phyloP scores from a whole-genome alignment of 23 tunicate species.

The Styela plicata region DNA sequence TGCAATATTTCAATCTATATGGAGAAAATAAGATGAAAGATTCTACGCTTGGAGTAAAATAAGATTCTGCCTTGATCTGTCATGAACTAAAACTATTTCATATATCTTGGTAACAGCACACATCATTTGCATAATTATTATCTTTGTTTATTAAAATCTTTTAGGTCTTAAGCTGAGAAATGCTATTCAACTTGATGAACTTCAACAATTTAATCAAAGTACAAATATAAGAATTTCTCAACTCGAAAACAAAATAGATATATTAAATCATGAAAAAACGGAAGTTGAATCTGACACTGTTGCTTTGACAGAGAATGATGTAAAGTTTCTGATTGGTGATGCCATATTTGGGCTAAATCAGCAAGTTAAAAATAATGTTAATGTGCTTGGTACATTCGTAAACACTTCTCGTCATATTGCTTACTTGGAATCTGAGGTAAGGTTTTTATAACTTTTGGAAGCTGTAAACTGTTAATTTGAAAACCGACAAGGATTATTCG shows the following conservation, averaged over 20 bases:
- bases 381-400: background rate
- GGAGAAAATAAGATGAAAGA: no score
- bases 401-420: background rate
- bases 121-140: no score
- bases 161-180: background rate
- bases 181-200: background rate
- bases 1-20: no score
- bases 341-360: background rate
- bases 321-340: background rate
- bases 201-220: background rate
- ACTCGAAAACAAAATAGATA: background rate
- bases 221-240: background rate
- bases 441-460: no score
- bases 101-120: no score
- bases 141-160: no score
- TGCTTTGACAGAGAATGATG: background rate
- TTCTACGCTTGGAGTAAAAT: no score
- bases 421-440: background rate
- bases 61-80: no score
- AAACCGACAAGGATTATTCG: no score
- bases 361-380: background rate
- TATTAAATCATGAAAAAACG: background rate
- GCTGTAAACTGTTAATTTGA: no score
- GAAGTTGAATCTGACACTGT: background rate
- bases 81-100: no score